Evolutionary conservation across 64 coral and sea anemone species (phyloP), one percentile per base, ranked within the genome.

Genomic region (Acropora tenuis): DNA sequence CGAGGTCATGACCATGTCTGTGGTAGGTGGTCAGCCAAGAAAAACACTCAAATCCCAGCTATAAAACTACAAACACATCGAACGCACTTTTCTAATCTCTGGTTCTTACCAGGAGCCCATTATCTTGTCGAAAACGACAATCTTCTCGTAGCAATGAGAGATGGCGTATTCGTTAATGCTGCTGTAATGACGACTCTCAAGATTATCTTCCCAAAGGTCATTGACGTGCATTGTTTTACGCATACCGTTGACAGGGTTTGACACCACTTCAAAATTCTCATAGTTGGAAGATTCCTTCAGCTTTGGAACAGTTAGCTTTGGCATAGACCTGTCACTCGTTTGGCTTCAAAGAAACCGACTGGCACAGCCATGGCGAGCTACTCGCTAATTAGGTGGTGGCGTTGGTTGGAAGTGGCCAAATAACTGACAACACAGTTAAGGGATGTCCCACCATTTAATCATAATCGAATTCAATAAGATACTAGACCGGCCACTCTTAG

Each of bases 331-430:
- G 80, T 71, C 41, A 91, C 46, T 48, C 90, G 80, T 75, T 66
- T 91, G 9, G 90, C 80, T 44, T 91, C 69, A 80, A 91, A 68
- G 74, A 50, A 91, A 80, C 80, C 48, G 0, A 84, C 90, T 7
- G 90, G 90, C 18, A 91, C 77, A 4, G 83, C 80, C 11, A 91
- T 47, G n/a, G 83, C 83, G 18, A 84, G 48, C 6, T 91, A 91
- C 41, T 91, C 81, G 7, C 90, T 47, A n/a, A 92, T 69, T 75
- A 63, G 90, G 55, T 92, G 80, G 90, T 92, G 80, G 90, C 84
- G 90, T 80, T 92, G 90, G 90, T 92, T 80, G 90, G 90, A 92
- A 46, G 81, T 92, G 13, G 90, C 90, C 50, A 66, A 92, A 30
- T n/a, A n/a, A n/a, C n/a, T n/a, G n/a, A n/a, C n/a, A n/a, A n/a